Conservation (phyloP, 2,797 vertebrate genomes). For the Acomys russatus region DNA sequence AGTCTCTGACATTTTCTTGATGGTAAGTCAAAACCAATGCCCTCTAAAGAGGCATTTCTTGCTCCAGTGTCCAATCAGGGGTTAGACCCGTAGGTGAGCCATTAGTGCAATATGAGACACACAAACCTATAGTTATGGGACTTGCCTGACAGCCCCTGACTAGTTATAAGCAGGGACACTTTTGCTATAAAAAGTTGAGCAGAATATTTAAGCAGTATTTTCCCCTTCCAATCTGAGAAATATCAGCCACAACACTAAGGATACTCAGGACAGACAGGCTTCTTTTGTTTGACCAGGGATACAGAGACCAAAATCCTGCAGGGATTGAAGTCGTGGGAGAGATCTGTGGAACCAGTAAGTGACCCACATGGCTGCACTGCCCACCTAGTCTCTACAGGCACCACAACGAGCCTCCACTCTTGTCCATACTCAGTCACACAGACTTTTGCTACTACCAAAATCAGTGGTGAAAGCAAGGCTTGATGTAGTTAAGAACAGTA, state of each 20-base stretch:
- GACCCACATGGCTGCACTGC: no score
- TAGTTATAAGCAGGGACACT: constrained; percentile 32
- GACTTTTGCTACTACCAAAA: neutral
- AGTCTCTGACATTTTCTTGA: neutral
- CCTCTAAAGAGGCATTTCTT: neutral
- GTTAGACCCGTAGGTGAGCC: constrained; percentile 17
- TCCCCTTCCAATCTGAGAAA: constrained; percentile 21
- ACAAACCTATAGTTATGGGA: neutral
- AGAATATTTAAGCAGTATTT: constrained; percentile 29
- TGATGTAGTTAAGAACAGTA: neutral
- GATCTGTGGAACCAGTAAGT: neutral
- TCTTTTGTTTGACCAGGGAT: neutral
- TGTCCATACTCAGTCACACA: neutral
- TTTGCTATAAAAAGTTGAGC: constrained; percentile 30
- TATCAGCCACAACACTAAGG: constrained; percentile 2
- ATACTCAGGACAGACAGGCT: neutral
- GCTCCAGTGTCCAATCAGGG: neutral
- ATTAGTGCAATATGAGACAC: neutral
- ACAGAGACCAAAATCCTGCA: neutral
- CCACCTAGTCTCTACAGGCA: neutral
- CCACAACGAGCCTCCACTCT: neutral
- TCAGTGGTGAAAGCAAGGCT: neutral
- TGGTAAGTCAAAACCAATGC: neutral
- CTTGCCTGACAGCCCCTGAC: constrained; percentile 11
- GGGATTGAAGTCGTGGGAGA: neutral